A percentile compares a stretch with the other conserved stretches of the same genome.
Conservation (phyloP, 2,113 vertebrate species). For the Semicossyphus pulcher region DNA sequence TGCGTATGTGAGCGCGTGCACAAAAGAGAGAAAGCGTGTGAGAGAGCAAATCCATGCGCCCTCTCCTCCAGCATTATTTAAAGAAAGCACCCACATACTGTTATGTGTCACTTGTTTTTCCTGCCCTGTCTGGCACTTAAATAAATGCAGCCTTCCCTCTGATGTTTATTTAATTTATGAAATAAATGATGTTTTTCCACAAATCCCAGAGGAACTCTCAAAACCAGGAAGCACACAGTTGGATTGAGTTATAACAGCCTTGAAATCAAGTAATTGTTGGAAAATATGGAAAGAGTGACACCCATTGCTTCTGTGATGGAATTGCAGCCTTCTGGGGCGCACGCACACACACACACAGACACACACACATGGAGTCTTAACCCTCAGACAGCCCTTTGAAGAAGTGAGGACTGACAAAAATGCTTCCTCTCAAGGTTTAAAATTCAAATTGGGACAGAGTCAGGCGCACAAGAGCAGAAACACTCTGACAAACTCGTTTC, state of each 20-base stretch:
- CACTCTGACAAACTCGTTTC: background rate
- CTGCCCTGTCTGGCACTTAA: background rate
- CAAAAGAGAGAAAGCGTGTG: background rate
- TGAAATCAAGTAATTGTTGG: constrained; percentile 1
- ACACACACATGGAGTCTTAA: background rate
- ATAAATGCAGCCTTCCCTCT: background rate
- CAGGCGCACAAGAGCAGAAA: background rate
- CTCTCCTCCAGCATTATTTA: constrained; percentile 15
- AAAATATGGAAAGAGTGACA: constrained; percentile 72
- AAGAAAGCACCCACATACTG: background rate
- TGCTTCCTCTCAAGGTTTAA: background rate
- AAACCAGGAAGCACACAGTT: background rate
- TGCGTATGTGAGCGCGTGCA: background rate
- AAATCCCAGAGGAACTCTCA: background rate
- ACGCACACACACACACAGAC: background rate
- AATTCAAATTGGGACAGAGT: background rate
- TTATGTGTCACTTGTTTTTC: constrained; percentile 5
- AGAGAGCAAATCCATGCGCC: background rate
- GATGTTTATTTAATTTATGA: background rate
- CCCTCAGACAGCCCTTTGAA: background rate
- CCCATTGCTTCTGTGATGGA: constrained; percentile 48
- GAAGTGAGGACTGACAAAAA: background rate
- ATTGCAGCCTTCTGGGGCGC: constrained; percentile 42
- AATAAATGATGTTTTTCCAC: background rate
- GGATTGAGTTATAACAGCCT: background rate